Evolutionary conservation across 2,113 vertebrate species (phyloP).

Genomic region (Ophthalmolycus amberensis): DNA sequence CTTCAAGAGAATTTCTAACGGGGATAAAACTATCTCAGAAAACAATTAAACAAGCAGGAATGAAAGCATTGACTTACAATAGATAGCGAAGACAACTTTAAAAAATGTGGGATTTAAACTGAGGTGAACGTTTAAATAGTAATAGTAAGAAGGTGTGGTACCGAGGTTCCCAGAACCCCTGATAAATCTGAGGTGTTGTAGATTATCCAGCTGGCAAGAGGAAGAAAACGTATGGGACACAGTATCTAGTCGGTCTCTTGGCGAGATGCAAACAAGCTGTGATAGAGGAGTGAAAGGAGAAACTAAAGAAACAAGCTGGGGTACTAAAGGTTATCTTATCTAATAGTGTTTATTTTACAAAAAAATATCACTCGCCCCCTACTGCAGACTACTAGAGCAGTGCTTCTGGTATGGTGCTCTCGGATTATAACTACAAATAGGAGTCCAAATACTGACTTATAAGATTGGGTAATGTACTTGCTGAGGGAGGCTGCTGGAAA

Average conservation of each 20-base stretch:
- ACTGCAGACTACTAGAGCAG: not conserved
- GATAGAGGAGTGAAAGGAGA: conserved; percentile 53
- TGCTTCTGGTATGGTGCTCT: not conserved
- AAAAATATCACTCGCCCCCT: not conserved
- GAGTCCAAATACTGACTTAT: not conserved
- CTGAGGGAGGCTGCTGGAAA: not conserved
- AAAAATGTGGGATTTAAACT: conserved; percentile 7
- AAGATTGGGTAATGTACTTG: not conserved
- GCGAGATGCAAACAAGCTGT: conserved; percentile 53
- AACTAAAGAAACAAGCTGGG: conserved; percentile 46
- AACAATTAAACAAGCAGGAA: not conserved
- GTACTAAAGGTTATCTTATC: conserved; percentile 9
- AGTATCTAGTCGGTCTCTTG: conserved; percentile 2
- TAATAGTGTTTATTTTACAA: conserved; percentile 35
- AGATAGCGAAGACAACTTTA: not conserved
- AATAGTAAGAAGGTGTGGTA: conserved; percentile 22
- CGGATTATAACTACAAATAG: not conserved
- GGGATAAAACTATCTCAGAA: not conserved
- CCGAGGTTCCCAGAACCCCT: conserved; percentile 49
- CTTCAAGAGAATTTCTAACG: not conserved
- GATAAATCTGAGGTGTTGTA: conserved; percentile 29
- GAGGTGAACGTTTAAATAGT: conserved; percentile 32
- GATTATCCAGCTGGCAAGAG: conserved; percentile 36
- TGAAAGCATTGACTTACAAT: not conserved
- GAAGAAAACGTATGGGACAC: conserved; percentile 41